Evolutionary conservation across 92 coral and sea anemone species (phyloP).

Genomic region (Umimayanthus kanabou): DNA sequence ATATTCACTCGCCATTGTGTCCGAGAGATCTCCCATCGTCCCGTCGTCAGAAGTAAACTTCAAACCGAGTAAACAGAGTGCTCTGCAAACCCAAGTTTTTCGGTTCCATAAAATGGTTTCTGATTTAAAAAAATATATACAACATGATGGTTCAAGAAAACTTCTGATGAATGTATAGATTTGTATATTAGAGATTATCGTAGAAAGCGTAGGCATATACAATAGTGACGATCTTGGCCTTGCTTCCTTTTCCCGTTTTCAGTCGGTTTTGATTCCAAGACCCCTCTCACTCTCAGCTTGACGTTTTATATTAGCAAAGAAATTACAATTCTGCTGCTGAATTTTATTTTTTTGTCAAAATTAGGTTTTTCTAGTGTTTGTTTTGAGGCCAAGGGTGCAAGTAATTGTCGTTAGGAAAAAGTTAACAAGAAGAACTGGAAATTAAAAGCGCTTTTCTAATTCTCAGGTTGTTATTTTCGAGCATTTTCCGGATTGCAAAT

Average conservation of each 20-base stretch:
- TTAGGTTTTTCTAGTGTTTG: neutral
- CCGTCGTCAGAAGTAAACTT: neutral
- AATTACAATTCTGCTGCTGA: neutral
- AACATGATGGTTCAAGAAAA: neutral
- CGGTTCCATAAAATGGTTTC: neutral
- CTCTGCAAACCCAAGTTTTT: neutral
- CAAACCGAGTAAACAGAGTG: neutral
- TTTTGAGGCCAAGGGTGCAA: neutral
- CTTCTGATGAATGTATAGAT: neutral
- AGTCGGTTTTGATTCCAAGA: neutral
- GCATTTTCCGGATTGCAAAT: constrained; percentile 26
- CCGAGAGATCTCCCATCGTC: constrained; percentile 15
- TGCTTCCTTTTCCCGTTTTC: neutral
- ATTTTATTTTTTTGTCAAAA: neutral
- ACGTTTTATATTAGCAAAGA: neutral
- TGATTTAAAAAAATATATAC: neutral
- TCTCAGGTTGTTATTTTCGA: neutral
- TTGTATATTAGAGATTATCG: neutral
- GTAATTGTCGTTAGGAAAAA: neutral
- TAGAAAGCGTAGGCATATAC: neutral
- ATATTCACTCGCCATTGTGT: neutral
- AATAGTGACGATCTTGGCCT: constrained; percentile 1
- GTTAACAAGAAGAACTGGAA: neutral
- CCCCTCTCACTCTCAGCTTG: constrained; percentile 25
- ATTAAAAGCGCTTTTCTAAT: neutral